These are phyloP conservation scores for Hirtodrosophila confusa DNA, from an alignment of 2,888 invertebrate genomes.

Conservation along the genomic window DNA sequence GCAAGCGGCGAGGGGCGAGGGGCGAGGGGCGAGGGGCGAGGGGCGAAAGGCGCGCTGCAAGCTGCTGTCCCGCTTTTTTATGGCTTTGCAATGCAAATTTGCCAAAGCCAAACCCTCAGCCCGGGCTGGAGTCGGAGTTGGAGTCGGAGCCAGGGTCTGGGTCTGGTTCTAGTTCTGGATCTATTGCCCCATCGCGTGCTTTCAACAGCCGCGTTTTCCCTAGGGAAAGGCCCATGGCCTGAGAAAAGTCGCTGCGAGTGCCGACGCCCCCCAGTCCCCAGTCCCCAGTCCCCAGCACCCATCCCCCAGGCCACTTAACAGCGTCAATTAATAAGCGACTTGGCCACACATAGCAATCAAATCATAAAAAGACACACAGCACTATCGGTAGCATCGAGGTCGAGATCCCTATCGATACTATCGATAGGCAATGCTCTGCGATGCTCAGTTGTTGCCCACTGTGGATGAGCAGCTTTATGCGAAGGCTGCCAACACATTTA, in stretches of 20 bases:
- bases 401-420: too few relatives aligned
- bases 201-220: conserved; percentile 41
- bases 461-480: conserved; percentile 3
- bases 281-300: too few relatives aligned
- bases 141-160: too few relatives aligned
- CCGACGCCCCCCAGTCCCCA: too few relatives aligned
- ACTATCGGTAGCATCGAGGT: too few relatives aligned
- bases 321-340: conserved; percentile 23
- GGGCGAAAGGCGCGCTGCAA: conserved; percentile 5
- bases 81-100: conserved; percentile 54
- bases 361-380: not conserved
- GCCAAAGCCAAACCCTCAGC: not conserved
- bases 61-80: conserved; percentile 22
- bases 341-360: conserved; percentile 6
- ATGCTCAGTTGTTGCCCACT: conserved; percentile 7
- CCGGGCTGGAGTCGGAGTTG: too few relatives aligned
- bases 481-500: conserved; percentile 24
- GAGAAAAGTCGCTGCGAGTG: conserved; percentile 42
- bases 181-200: conserved; percentile 45
- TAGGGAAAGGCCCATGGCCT: conserved; percentile 50
- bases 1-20: conserved; percentile 2
- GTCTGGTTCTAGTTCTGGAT: not conserved
- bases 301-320: not conserved
- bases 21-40: conserved; percentile 1
- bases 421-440: not conserved